Evolutionary conservation across 2,797 vertebrate genomes (phyloP).

Genomic region (Siniperca scherzeri): DNA sequence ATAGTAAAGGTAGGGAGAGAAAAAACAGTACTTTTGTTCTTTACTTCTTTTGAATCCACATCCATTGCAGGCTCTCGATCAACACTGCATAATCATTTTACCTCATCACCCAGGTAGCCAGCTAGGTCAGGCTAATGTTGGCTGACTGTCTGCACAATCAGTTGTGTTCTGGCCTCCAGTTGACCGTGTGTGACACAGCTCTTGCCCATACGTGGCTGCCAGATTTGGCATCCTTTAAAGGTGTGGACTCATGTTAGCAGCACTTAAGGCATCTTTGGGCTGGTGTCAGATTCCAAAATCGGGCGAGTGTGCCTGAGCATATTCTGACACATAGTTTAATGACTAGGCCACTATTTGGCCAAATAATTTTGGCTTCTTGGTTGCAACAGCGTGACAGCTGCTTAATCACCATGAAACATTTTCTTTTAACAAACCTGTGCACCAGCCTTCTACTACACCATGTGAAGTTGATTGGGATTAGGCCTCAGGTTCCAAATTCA

Average conservation of each 20-base stretch:
- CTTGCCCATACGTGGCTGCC: not conserved
- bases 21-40: not conserved
- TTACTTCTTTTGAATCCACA: conserved; percentile 1
- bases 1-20: not conserved
- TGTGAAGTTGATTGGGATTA: not conserved
- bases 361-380: not conserved
- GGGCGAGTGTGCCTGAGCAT: not conserved
- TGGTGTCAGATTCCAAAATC: conserved; percentile 1
- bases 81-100: not conserved
- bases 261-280: not conserved
- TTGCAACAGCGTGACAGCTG: not conserved
- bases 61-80: not conserved
- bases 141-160: not conserved
- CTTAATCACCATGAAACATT: not conserved
- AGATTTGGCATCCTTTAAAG: not conserved
- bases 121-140: not conserved
- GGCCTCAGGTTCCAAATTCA: not conserved
- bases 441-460: not conserved
- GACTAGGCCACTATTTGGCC: not conserved
- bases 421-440: conserved; percentile 1
- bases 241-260: not conserved
- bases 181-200: not conserved
- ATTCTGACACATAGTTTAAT: conserved; percentile 6
- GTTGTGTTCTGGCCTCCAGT: not conserved
- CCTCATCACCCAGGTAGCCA: not conserved